Conservation (phyloP, 1,140 invertebrate genomes). For the Trissolcus basalis region DNA sequence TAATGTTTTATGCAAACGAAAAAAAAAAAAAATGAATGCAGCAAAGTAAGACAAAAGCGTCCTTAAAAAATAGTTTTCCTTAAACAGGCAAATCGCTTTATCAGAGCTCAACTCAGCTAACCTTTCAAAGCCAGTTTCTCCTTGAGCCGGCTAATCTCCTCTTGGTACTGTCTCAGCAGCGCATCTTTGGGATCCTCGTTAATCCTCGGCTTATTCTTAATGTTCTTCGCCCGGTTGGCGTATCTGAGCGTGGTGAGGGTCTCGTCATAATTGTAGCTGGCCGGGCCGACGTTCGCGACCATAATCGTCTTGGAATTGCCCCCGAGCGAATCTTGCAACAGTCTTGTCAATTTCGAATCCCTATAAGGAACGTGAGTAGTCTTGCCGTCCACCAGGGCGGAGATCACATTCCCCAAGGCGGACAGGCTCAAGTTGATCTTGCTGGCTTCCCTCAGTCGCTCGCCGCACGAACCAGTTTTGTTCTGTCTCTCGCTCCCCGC, state of each 20-base stretch:
- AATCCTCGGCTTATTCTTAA: constrained; percentile 96
- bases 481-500: constrained; percentile 92
- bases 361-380: constrained; percentile 95
- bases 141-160: constrained; percentile 95
- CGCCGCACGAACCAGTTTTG: constrained; percentile 93
- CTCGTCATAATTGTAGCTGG: constrained; percentile 98
- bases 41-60: not conserved
- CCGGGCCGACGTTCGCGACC: constrained; percentile 97
- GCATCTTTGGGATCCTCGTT: constrained; percentile 99
- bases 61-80: not conserved
- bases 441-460: constrained; percentile 93
- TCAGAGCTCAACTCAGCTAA: constrained; percentile 63
- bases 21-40: no score
- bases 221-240: constrained; percentile 97
- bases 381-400: constrained; percentile 94
- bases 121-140: constrained; percentile 86
- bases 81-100: not conserved
- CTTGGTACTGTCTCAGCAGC: constrained; percentile 94
- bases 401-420: constrained; percentile 96
- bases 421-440: constrained; percentile 97
- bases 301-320: constrained; percentile 98
- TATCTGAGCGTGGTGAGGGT: constrained; percentile 97
- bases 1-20: no score
- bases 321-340: constrained; percentile 95
- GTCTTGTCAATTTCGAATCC: constrained; percentile 93